Percentiles rank a stretch among this genome's conserved stretches.
Evolutionary conservation across 2,113 vertebrate species (phyloP).

Genomic region (Ictidomys tridecemlineatus): DNA sequence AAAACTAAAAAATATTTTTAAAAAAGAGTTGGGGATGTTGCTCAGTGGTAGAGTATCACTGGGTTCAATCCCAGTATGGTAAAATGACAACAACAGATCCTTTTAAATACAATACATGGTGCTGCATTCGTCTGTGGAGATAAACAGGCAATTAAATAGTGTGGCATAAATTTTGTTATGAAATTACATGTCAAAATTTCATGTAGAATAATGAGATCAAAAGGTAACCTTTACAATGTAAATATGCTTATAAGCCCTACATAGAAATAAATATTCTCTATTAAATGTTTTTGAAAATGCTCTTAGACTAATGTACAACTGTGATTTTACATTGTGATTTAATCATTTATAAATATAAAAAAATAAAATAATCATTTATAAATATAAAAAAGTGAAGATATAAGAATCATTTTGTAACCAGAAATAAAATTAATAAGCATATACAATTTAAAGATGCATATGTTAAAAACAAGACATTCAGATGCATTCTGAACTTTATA

Average conservation of each 20-base stretch:
- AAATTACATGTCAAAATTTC: slow-evolving; percentile 25
- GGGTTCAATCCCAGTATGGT: neutral
- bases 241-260: neutral
- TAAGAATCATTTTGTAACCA: neutral
- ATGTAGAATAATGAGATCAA: neutral
- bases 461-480: neutral
- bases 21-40: neutral
- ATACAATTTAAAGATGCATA: too few relatives aligned
- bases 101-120: neutral
- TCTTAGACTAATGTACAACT: neutral
- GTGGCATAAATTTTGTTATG: neutral
- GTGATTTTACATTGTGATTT: neutral
- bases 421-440: neutral
- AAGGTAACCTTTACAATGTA: neutral
- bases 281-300: neutral
- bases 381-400: neutral
- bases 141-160: neutral
- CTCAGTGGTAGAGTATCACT: neutral
- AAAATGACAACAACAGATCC: neutral
- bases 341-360: slow-evolving; percentile 34
- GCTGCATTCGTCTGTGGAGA: neutral
- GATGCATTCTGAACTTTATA: neutral
- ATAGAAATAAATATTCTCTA: slow-evolving; percentile 14
- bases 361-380: neutral
- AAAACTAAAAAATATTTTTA: too few relatives aligned